Conservation (phyloP, 2,113 vertebrate genomes). For the Himantopus leucocephalus region DNA sequence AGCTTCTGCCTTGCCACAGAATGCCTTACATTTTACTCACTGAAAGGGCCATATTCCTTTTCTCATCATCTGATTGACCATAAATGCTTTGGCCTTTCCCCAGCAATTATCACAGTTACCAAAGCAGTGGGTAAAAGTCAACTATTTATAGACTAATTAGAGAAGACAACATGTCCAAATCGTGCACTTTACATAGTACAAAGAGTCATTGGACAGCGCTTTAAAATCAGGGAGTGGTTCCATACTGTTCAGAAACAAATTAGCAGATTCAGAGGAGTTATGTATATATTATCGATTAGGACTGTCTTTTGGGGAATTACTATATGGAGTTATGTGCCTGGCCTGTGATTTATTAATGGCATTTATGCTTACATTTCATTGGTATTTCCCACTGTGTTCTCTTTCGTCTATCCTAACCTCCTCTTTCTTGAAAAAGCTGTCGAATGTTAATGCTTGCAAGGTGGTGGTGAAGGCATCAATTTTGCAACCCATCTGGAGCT, state of each 20-base stretch:
- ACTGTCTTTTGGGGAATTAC: background rate
- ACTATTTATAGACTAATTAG: constrained; percentile 78
- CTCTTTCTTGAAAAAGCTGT: constrained; percentile 4
- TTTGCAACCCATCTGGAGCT: background rate
- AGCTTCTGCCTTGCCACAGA: constrained; percentile 76
- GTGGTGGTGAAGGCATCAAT: background rate
- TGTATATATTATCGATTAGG: background rate
- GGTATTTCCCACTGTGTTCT: background rate
- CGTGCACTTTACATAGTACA: constrained; percentile 3
- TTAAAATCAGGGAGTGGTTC: constrained; percentile 4
- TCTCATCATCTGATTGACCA: constrained; percentile 78
- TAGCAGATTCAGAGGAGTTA: background rate
- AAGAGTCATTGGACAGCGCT: background rate
- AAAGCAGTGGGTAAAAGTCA: constrained; percentile 71
- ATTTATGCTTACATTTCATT: background rate
- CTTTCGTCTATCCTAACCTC: background rate
- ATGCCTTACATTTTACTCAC: constrained; percentile 78
- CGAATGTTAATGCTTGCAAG: background rate
- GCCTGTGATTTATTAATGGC: background rate
- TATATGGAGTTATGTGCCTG: background rate
- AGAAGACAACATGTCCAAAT: constrained; percentile 62
- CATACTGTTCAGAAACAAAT: background rate
- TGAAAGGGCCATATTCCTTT: constrained; percentile 75
- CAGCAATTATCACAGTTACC: constrained; percentile 73
- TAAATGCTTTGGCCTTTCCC: constrained; percentile 77